A percentile compares a stretch with the other conserved stretches of the same genome.
phyloP scores from a whole-genome alignment of 2,888 invertebrate genomes.

The Tenodera sinensis region DNA sequence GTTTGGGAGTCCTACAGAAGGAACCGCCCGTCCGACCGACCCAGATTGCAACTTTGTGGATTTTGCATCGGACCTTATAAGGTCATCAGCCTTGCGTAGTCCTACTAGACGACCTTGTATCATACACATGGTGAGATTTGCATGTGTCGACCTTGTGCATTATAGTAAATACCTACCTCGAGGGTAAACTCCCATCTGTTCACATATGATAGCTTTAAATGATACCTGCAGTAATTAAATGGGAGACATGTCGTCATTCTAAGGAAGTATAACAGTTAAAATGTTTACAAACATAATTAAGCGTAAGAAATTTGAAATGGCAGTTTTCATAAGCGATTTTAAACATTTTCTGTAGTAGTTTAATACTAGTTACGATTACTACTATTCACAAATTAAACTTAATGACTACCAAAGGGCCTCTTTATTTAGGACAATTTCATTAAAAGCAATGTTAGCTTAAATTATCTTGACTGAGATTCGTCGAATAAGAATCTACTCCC shows the following conservation, averaged over 20 bases:
- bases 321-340: too few relatives aligned
- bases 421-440: too few relatives aligned
- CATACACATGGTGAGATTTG: not conserved
- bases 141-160: not conserved
- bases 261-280: not conserved
- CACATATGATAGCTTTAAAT: not conserved
- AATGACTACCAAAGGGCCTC: too few relatives aligned
- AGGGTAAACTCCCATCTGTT: not conserved
- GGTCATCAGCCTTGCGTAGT: not conserved
- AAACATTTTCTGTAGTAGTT: too few relatives aligned
- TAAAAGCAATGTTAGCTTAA: too few relatives aligned
- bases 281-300: not conserved
- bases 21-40: not conserved
- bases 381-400: too few relatives aligned
- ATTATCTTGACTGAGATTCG: too few relatives aligned
- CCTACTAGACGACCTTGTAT: not conserved
- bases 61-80: not conserved
- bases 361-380: too few relatives aligned
- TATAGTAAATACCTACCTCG: not conserved
- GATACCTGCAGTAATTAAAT: not conserved
- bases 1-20: not conserved
- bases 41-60: not conserved
- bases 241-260: not conserved
- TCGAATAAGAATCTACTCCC: too few relatives aligned
- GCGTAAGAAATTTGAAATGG: not conserved